Evolutionary conservation across 2,113 vertebrate species (phyloP).

Genomic region (Siphamia tubifer): DNA sequence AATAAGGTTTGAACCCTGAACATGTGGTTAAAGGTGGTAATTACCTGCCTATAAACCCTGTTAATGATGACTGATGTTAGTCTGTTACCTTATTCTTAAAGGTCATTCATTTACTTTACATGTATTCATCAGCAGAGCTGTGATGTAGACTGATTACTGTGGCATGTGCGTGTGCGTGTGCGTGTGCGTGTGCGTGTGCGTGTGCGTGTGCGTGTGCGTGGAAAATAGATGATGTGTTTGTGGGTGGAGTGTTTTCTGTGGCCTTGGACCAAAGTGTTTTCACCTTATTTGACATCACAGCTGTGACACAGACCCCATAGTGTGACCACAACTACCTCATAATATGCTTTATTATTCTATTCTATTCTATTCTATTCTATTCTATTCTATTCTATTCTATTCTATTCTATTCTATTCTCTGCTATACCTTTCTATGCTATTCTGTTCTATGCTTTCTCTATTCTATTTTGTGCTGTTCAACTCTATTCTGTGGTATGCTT

Average conservation of each 20-base stretch:
- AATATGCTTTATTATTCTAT: too few relatives aligned
- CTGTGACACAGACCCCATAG: not conserved
- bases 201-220: too few relatives aligned
- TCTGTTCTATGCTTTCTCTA: too few relatives aligned
- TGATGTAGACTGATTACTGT: conserved; percentile 14
- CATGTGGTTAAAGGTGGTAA: conserved; percentile 30
- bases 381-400: too few relatives aligned
- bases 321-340: too few relatives aligned
- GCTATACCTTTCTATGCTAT: too few relatives aligned
- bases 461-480: too few relatives aligned
- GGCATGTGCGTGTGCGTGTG: not conserved
- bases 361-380: too few relatives aligned
- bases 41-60: conserved; percentile 39
- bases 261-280: conserved; percentile 16
- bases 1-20: conserved; percentile 31
- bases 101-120: conserved; percentile 34
- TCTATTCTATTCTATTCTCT: too few relatives aligned
- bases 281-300: conserved; percentile 8
- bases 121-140: not conserved
- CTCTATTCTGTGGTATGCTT: too few relatives aligned
- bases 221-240: too few relatives aligned
- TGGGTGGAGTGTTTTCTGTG: not conserved
- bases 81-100: conserved; percentile 26
- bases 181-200: too few relatives aligned
- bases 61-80: conserved; percentile 38